Evolutionary conservation across 2,113 vertebrate species (phyloP), one percentile per base, ranked within the genome.

Genomic region (Octodon degus): DNA sequence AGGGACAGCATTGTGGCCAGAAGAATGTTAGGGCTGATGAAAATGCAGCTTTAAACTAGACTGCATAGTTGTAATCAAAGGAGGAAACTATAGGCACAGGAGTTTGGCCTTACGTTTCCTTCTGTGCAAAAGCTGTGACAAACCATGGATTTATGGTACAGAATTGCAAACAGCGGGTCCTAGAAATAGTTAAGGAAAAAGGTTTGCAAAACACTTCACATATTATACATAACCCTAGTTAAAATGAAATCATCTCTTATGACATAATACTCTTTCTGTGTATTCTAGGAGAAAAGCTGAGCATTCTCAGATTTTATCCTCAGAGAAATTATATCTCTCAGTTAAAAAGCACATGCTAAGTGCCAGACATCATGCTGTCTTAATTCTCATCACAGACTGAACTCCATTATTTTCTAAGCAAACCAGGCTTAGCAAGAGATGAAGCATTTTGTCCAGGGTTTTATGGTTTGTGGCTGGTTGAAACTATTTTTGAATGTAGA

Each of bases 301-400:
- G 27, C 47, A 86, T 40, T 68, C 50, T 60, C 74, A 77, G 11
- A 80, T 93, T 93, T 95, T 93, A 58, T 89, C 60, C 93, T 87
- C 25, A 93, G 85, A 93, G 53, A 89, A 89, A 90, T 82, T 86
- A 1, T 76, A 80, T 47, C 62, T 83, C 19, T 72, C 40, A 93
- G n/a, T n/a, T 81, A n/a, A 74, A 86, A 60, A 92, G 32, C 24
- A 87, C 24, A 22, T 83, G 34, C 6, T 72, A 67, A 81, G 25
- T 95, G 37, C 50, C 53, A 88, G 92, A 11, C 50, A 47, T 92
- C 87, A 43, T 92, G 93, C 40, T 95, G 67, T 90, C 37, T 79
- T 96, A 81, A 89, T 91, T 97, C 70, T 91, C 20, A 72, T 6
- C 7, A 70, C 0, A 91, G 84, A 58, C 67, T 70, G 72, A 86